Evolutionary conservation across 2,888 invertebrate genomes (phyloP).

Genomic region (Dasypolia templi): DNA sequence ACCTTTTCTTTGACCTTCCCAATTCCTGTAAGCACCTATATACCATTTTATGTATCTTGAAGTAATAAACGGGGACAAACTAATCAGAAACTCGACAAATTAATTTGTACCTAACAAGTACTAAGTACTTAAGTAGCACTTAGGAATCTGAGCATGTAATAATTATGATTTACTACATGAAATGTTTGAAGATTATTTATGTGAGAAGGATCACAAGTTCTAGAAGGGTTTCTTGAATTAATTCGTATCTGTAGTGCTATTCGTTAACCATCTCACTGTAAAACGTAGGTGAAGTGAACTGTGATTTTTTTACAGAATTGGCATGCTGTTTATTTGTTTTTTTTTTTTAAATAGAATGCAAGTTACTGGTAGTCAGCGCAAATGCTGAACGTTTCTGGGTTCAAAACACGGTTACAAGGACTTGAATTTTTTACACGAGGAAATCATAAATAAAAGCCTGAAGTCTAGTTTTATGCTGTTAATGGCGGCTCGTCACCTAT

Average conservation of each 20-base stretch:
- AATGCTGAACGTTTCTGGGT: not conserved
- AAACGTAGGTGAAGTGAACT: too few species aligned
- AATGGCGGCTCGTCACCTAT: not conserved
- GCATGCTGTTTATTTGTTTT: too few species aligned
- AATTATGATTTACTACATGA: slow-evolving; percentile 1
- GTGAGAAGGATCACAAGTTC: too few species aligned
- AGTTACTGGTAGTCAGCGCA: not conserved
- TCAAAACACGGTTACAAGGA: not conserved
- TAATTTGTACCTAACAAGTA: slow-evolving; percentile 30
- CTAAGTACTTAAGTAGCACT: slow-evolving; percentile 46
- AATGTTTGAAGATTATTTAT: not conserved
- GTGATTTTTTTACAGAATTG: too few species aligned
- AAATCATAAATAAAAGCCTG: not conserved
- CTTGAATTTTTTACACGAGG: not conserved
- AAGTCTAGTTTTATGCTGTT: not conserved
- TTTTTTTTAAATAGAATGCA: too few species aligned
- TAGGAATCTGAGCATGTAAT: slow-evolving; percentile 19
- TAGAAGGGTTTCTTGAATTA: not conserved
- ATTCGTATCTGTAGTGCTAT: not conserved
- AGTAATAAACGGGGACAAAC: slow-evolving; percentile 28
- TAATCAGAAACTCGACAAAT: slow-evolving; percentile 37
- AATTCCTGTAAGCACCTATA: not conserved
- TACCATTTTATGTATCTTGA: not conserved
- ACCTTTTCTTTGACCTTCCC: not conserved
- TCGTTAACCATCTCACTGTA: too few species aligned